Evolutionary conservation across 2,797 vertebrate species (phyloP).

Genomic region (Sebastes minor): DNA sequence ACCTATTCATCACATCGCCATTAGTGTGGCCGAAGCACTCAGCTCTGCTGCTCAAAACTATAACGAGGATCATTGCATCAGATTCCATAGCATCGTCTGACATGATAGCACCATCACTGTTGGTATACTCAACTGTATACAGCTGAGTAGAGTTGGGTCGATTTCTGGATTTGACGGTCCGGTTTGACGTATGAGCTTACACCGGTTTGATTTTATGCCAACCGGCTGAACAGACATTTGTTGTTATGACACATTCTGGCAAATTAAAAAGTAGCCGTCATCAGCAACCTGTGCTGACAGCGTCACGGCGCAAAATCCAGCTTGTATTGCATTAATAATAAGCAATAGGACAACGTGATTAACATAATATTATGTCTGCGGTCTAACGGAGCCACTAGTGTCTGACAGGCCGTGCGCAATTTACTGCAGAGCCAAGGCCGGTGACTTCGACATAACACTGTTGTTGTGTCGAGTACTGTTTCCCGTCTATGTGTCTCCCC

Average conservation of each 20-base stretch:
- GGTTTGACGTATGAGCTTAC: neutral
- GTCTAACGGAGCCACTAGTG: neutral
- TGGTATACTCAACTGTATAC: neutral
- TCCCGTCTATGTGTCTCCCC: too few relatives aligned
- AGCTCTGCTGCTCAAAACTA: conserved; percentile 52
- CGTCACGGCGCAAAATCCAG: neutral
- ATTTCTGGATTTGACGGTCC: neutral
- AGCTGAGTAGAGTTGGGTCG: neutral
- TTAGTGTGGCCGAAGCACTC: conserved; percentile 71
- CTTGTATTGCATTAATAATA: neutral
- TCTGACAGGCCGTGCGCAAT: accelerated
- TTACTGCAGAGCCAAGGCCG: accelerated
- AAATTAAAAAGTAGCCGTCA: neutral
- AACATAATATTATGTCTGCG: neutral
- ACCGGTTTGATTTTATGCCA: neutral
- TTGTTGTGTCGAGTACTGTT: too few relatives aligned
- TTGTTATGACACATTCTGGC: neutral
- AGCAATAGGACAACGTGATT: neutral
- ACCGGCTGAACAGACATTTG: neutral
- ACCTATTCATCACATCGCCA: conserved; percentile 76
- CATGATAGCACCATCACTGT: conserved; percentile 10
- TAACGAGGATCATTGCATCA: conserved; percentile 50
- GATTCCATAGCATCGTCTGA: conserved; percentile 18
- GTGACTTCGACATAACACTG: neutral
- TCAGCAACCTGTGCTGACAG: neutral